A percentile compares a stretch with the other conserved stretches of the same genome.
Conservation (phyloP, 1,140 invertebrate species). For the Paraescarpia echinospica region DNA sequence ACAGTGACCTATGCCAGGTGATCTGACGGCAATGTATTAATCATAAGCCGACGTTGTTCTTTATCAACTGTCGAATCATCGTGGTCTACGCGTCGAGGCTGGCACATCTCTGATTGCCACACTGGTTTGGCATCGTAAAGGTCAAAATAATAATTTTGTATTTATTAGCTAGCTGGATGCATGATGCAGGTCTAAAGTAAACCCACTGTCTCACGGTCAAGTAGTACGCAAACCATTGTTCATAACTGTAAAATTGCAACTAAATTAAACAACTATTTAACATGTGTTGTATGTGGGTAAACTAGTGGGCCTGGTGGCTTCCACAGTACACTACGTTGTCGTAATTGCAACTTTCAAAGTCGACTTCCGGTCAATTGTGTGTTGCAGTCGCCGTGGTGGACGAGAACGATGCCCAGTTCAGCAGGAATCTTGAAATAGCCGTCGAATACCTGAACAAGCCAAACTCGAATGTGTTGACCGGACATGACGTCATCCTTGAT, state of each 20-base stretch:
- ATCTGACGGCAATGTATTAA: not conserved
- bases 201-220: not conserved
- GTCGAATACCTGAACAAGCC: not conserved
- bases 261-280: not conserved
- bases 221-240: not conserved
- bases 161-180: not conserved
- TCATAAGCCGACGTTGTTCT: not conserved
- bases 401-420: not conserved
- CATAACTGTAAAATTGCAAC: not conserved
- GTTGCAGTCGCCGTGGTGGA: constrained; percentile 18
- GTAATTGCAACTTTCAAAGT: too few relatives aligned
- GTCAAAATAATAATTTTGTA: not conserved
- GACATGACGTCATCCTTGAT: not conserved
- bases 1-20: not conserved
- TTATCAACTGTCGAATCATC: not conserved
- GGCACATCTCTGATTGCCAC: not conserved
- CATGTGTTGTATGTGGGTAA: not conserved
- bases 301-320: not conserved
- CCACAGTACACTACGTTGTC: not conserved
- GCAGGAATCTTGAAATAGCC: not conserved
- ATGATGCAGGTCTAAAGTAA: not conserved
- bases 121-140: not conserved
- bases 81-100: not conserved
- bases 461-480: not conserved
- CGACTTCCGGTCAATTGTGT: not conserved